Evolutionary conservation across 2,113 vertebrate genomes (phyloP).

Genomic region (Dicentrarchus labrax): DNA sequence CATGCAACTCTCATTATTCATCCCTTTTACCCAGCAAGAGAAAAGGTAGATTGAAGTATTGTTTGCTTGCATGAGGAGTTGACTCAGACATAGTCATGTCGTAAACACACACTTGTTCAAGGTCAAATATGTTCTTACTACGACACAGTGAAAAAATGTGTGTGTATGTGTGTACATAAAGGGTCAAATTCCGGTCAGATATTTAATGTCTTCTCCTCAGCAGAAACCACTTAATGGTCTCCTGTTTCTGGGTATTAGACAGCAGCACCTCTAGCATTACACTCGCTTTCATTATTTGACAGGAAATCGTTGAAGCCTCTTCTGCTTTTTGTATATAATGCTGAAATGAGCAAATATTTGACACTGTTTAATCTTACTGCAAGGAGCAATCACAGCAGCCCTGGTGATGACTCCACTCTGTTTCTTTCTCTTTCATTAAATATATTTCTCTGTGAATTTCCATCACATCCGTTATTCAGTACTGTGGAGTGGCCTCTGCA

Average conservation of each 20-base stretch:
- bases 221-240: slow-evolving; percentile 44
- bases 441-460: slow-evolving; percentile 67
- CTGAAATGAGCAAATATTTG: slow-evolving; percentile 52
- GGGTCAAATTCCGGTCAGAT: slow-evolving; percentile 25
- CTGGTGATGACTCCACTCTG: slow-evolving; percentile 44
- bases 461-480: slow-evolving; percentile 64
- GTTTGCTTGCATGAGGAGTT: slow-evolving; percentile 34
- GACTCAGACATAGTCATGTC: not conserved
- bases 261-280: not conserved
- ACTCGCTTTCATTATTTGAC: slow-evolving; percentile 8
- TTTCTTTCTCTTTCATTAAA: slow-evolving; percentile 49
- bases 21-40: slow-evolving; percentile 28
- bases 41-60: slow-evolving; percentile 15
- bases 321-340: slow-evolving; percentile 21
- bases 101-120: not conserved
- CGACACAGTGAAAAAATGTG: not conserved
- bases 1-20: slow-evolving; percentile 64
- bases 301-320: slow-evolving; percentile 30
- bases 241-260: slow-evolving; percentile 22
- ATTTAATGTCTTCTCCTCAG: slow-evolving; percentile 26
- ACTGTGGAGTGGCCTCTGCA: slow-evolving; percentile 14
- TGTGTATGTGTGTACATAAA: not conserved
- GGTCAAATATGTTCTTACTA: slow-evolving; percentile 1
- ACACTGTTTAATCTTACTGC: slow-evolving; percentile 47
- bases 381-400: slow-evolving; percentile 8